Evolutionary conservation across 1,140 invertebrate genomes (phyloP).

Genomic region (Brachionus sp.): DNA sequence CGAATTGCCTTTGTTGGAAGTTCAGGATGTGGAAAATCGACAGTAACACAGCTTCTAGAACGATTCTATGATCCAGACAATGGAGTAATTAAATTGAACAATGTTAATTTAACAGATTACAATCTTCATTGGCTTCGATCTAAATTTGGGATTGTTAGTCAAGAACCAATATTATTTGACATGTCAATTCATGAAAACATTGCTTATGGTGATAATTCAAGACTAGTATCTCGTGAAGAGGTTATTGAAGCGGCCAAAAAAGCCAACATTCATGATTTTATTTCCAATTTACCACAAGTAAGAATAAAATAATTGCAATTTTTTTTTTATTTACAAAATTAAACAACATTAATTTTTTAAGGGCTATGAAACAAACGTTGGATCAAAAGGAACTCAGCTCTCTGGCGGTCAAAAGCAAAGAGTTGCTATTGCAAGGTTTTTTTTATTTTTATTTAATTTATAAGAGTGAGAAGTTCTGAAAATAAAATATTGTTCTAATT

Average conservation of each 20-base stretch:
- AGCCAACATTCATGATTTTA: constrained; percentile 82
- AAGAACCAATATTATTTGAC: constrained; percentile 95
- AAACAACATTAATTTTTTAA: not conserved
- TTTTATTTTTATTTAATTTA: not conserved
- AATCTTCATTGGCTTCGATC: constrained; percentile 66
- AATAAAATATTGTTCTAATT: not conserved
- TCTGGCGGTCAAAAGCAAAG: constrained; percentile 53
- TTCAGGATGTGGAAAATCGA: constrained; percentile 62
- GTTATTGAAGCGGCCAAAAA: constrained; percentile 75
- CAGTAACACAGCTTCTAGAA: constrained; percentile 54
- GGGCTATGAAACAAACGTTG: constrained; percentile 46
- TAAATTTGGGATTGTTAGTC: constrained; percentile 85
- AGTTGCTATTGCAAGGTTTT: constrained; percentile 54
- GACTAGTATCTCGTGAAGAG: constrained; percentile 68
- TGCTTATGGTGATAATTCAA: constrained; percentile 76
- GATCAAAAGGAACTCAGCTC: constrained; percentile 46
- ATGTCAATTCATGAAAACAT: constrained; percentile 92
- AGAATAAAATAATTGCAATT: no score
- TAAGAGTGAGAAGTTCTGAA: not conserved
- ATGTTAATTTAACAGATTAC: constrained; percentile 70
- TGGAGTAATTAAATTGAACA: constrained; percentile 82
- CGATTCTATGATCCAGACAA: constrained; percentile 45
- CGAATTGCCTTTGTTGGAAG: constrained; percentile 66
- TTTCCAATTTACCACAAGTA: constrained; percentile 68
- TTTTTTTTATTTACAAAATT: not conserved